Base-by-base conservation (phyloP, 1,140 invertebrate genomes). In the Manduca sexta region DNA sequence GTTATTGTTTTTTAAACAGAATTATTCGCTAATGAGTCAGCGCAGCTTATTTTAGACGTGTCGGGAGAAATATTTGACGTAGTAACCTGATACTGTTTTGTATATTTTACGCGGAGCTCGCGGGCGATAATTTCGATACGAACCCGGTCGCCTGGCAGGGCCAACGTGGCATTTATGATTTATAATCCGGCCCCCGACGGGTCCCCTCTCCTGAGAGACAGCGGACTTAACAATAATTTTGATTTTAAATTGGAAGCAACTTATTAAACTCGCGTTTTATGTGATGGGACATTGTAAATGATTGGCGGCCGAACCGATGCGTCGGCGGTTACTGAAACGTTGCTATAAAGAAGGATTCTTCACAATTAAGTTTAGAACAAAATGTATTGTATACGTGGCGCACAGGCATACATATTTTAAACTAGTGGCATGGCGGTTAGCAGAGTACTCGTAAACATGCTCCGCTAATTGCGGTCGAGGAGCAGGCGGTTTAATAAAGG, bases 121-220 rank as follows among this genome's bases (percentile, higher is more conserved):
- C 69, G 64, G 71, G 73, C 71, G 73, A 80, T 81, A 84, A 84
- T 84, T 84, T 80, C 64, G 71, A 79, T 83, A 74, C 71, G 54
- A 66, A 48, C 52, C 52, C 60, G 49, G 60, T 66, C 70, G 64
- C 60, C 72, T 62, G 60, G 60, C 60, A 49, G 51, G 58, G 51
- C 66, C 74, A 70, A 79, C 76, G 70, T 79, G 77, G 74, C 80
- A 73, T 72, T 74, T 81, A 78, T 84, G 80, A 81, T 84, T 84
- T 84, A 84, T 79, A 80, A 80, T 76, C 72, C 69, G 70, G 74
- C 60, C 74, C 62, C 58, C 73, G 77, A 72, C 75, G 69, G 66
- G 69, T 75, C 71, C 58, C 58, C 69, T 66, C 60, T 68, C 68
- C 74, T 69, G 66, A 72, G 67, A 77, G 74, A 79, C 71, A 76